Evolutionary conservation across 2,113 vertebrate genomes (phyloP).

Genomic region (Cynoglossus semilaevis): DNA sequence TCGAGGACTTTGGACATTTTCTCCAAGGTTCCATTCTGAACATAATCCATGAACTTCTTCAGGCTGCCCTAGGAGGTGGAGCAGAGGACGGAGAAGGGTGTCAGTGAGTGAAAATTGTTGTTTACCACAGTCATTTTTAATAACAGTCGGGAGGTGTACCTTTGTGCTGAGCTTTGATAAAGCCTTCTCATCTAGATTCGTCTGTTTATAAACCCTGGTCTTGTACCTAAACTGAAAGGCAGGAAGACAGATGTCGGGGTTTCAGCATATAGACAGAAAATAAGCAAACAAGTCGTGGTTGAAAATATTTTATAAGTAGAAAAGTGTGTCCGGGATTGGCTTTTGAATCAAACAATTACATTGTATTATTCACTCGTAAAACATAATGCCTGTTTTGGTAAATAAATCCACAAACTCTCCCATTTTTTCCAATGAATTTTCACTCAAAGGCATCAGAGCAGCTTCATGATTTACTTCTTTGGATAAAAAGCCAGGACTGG

Average conservation of each 20-base stretch:
- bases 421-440: too few relatives aligned
- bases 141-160: constrained; percentile 64
- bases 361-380: too few relatives aligned
- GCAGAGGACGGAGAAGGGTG: background rate
- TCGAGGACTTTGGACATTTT: constrained; percentile 87
- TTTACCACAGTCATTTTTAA: background rate
- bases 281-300: too few relatives aligned
- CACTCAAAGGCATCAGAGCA: too few relatives aligned
- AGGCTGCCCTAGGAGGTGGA: constrained; percentile 79
- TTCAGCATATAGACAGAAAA: constrained; percentile 1
- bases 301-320: too few relatives aligned
- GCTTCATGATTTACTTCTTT: too few relatives aligned
- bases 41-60: constrained; percentile 89
- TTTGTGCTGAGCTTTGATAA: constrained; percentile 93
- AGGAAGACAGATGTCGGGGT: constrained; percentile 28
- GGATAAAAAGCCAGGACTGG: too few relatives aligned
- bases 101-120: background rate
- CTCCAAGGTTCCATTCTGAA: constrained; percentile 82
- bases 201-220: constrained; percentile 94
- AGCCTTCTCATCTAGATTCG: constrained; percentile 93
- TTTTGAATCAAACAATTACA: too few relatives aligned
- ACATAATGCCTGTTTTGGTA: too few relatives aligned
- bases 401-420: too few relatives aligned
- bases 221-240: constrained; percentile 92
- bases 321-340: too few relatives aligned